Evolutionary conservation across 2,888 invertebrate genomes (phyloP).

Genomic region (Watsonalla binaria): DNA sequence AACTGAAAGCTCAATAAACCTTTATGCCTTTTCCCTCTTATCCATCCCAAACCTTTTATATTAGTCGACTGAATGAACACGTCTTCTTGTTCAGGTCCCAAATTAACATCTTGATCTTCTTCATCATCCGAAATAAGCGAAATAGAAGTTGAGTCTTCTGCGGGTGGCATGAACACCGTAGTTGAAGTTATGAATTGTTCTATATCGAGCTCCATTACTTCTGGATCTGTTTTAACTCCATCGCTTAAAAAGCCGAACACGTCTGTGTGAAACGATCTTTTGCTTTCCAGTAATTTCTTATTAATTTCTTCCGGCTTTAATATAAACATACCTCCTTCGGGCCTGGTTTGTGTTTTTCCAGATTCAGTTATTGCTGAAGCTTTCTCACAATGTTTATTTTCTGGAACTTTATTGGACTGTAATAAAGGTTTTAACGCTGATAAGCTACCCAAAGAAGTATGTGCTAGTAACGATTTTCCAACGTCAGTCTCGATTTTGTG

Average conservation of each 20-base stretch:
- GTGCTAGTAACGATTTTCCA: slow-evolving; percentile 7
- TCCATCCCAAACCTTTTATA: slow-evolving; percentile 47
- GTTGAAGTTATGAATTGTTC: slow-evolving; percentile 42
- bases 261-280: slow-evolving; percentile 4
- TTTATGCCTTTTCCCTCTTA: slow-evolving; percentile 40
- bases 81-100: slow-evolving; percentile 16
- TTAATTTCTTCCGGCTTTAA: slow-evolving; percentile 72
- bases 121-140: slow-evolving; percentile 32
- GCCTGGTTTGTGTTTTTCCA: slow-evolving; percentile 12
- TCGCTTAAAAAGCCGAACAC: background rate
- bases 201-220: slow-evolving; percentile 32
- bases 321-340: slow-evolving; percentile 49
- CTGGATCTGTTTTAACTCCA: slow-evolving; percentile 4
- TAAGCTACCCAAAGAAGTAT: background rate
- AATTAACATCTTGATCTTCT: slow-evolving; percentile 7
- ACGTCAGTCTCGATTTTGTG: slow-evolving; percentile 1
- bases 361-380: background rate
- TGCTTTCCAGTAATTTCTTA: slow-evolving; percentile 31
- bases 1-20: slow-evolving; percentile 52
- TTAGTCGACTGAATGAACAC: slow-evolving; percentile 54
- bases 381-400: background rate
- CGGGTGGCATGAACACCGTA: slow-evolving; percentile 20
- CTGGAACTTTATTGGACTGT: background rate
- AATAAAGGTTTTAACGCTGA: slow-evolving; percentile 1
- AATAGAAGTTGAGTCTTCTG: slow-evolving; percentile 29